These are phyloP conservation scores for Echinops telfairi DNA, from an alignment of 2,113 vertebrate genomes.

Conservation along the genomic window DNA sequence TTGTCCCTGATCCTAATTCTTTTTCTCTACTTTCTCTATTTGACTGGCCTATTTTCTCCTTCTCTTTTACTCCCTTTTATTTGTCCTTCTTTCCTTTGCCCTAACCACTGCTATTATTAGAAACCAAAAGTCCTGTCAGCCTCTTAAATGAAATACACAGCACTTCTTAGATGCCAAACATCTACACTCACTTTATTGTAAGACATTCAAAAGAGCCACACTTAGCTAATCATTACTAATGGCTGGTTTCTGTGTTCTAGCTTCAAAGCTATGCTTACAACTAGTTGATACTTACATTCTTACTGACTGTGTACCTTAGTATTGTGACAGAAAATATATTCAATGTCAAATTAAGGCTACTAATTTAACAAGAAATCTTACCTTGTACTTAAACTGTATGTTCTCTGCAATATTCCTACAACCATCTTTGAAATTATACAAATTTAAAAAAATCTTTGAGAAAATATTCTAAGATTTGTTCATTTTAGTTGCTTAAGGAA, in stretches of 20 bases:
- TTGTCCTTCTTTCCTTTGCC: conserved; percentile 54
- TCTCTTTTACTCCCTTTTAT: not conserved
- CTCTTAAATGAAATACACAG: conserved; percentile 42
- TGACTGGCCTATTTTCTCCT: conserved; percentile 71
- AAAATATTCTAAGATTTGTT: conserved; percentile 9
- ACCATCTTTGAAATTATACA: conserved; percentile 35
- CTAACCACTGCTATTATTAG: conserved; percentile 49
- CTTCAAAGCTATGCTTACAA: conserved; percentile 8
- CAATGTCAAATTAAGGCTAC: conserved; percentile 40
- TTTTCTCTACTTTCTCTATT: conserved; percentile 49
- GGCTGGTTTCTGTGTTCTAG: not conserved
- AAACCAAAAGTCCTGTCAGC: conserved; percentile 53
- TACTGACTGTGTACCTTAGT: not conserved
- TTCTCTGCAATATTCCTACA: not conserved
- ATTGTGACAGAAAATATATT: not conserved
- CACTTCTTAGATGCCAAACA: conserved; percentile 17
- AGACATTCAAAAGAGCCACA: not conserved
- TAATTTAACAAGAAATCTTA: not conserved
- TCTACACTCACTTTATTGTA: not conserved
- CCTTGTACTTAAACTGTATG: not conserved
- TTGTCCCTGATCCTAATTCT: conserved; percentile 60
- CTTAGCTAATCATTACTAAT: not conserved
- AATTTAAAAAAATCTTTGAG: conserved; percentile 10
- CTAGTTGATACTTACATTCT: conserved; percentile 33
- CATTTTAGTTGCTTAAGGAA: conserved; percentile 25